phyloP scores from a whole-genome alignment of 1,140 invertebrate species.

The Eupristina koningsbergeri region DNA sequence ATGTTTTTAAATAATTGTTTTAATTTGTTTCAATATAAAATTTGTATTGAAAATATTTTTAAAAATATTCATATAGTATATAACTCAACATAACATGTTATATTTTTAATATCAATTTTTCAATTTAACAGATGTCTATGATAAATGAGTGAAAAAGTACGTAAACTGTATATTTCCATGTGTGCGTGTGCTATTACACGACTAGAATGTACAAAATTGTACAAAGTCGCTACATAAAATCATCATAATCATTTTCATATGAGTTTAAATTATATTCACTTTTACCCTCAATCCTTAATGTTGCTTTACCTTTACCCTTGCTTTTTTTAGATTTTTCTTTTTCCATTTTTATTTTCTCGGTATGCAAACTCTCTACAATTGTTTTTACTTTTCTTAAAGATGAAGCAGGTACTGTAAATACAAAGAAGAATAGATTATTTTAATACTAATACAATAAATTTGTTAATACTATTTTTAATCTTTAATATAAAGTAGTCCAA shows the following conservation, averaged over 20 bases:
- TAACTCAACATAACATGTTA: background rate
- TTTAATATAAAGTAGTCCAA: too few species aligned
- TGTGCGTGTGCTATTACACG: constrained; percentile 56
- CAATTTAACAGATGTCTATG: constrained; percentile 55
- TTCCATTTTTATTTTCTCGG: constrained; percentile 87
- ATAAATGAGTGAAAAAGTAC: background rate
- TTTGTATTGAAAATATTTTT: constrained; percentile 16
- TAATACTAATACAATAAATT: background rate
- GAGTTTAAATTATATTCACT: constrained; percentile 74
- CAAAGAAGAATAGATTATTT: background rate
- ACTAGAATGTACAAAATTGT: constrained; percentile 66
- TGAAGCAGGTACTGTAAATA: constrained; percentile 77
- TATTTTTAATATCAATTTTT: constrained; percentile 40
- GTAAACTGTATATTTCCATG: background rate
- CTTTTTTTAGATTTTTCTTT: constrained; percentile 83
- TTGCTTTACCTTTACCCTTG: constrained; percentile 83
- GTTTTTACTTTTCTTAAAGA: constrained; percentile 88
- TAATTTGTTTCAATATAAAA: constrained; percentile 23
- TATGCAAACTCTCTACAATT: constrained; percentile 83
- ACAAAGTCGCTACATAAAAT: constrained; percentile 79
- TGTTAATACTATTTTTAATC: background rate
- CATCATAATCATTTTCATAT: constrained; percentile 76
- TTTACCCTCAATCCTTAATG: constrained; percentile 83
- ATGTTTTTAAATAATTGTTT: constrained; percentile 12
- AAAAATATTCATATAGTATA: constrained; percentile 31